These are phyloP conservation scores for Neofelis nebulosa DNA, from an alignment of 2,113 vertebrate genomes.

Conservation along the genomic window DNA sequence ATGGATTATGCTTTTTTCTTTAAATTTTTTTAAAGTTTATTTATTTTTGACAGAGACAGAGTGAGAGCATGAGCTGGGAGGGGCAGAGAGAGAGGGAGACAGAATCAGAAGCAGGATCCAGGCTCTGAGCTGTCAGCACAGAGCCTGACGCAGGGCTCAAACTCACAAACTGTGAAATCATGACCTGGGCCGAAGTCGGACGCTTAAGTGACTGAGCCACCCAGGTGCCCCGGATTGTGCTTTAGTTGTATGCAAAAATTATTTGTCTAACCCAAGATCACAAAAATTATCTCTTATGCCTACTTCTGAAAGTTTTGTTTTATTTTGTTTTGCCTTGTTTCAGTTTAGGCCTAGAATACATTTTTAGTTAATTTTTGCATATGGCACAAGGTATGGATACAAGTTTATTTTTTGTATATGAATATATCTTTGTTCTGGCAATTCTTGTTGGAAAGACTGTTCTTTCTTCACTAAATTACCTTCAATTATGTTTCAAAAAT, in stretches of 20 bases:
- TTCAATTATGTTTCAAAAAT: background rate
- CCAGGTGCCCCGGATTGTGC: background rate
- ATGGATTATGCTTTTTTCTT: background rate
- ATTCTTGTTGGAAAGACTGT: background rate
- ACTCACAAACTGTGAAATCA: too few species aligned
- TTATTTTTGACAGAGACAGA: too few species aligned
- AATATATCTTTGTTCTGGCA: background rate
- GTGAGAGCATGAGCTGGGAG: too few species aligned
- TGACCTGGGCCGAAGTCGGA: too few species aligned
- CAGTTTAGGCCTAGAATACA: background rate
- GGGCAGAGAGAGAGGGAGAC: too few species aligned
- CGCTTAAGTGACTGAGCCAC: too few species aligned
- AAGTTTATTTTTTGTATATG: background rate
- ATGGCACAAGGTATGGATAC: background rate
- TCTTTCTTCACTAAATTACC: background rate
- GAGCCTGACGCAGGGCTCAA: too few species aligned
- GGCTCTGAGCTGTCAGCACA: too few species aligned
- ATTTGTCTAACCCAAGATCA: background rate
- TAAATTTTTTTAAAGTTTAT: too few species aligned
- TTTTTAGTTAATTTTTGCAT: background rate
- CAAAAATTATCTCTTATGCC: background rate
- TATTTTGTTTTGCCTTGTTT: background rate
- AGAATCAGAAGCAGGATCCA: too few species aligned
- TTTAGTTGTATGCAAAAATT: background rate
- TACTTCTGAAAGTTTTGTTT: background rate